Base-by-base conservation (phyloP, 2,888 invertebrate species). In the Deilephila porcellus region DNA sequence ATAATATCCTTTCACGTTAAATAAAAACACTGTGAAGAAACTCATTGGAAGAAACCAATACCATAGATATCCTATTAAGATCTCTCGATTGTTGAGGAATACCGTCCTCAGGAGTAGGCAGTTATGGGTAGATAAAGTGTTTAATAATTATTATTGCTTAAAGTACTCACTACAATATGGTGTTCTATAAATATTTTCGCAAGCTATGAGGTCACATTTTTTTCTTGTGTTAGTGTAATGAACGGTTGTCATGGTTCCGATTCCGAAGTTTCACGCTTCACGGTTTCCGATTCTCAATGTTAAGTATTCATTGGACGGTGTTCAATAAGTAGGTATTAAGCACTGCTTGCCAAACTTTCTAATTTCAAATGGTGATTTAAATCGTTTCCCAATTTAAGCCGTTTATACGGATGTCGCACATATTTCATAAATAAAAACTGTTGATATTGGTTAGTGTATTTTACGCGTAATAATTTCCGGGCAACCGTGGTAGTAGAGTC, bases 221-320 rank as follows among this genome's bases (percentile, higher is more conserved):
- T 76, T 63, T 76, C 72, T 76, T 74, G 73, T 77, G 74, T 79
- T 77, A 76, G 75, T 76, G 78, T 81, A 81, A 80, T 80, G 71
- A 78, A 78, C 76, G 77, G 78, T 77, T 83, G 84, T 85, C 84
- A 83, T 80, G 82, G 81, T 77, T 78, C 73, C 75, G 77, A 80
- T 80, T 82, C 74, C 62, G 74, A 77, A 76, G 80, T 80, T 79
- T 82, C 78, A 81, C 83, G 83, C 83, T 85, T 85, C 85, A 85
- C 80, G 85, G 82, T 82, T 72, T 70, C 72, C 75, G 78, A 77
- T 76, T 78, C 63, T 74, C 82, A 83, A 83, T 81, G 79, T 75
- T 80, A 80, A 82, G 72, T 78, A 74, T 75, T 76, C 56, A 72
- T 70, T 63, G 53, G 63, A 60, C 72, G 73, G 72, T 71, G 74